Evolutionary conservation across 2,797 vertebrate species (phyloP).

Genomic region (Sus cebifrons): DNA sequence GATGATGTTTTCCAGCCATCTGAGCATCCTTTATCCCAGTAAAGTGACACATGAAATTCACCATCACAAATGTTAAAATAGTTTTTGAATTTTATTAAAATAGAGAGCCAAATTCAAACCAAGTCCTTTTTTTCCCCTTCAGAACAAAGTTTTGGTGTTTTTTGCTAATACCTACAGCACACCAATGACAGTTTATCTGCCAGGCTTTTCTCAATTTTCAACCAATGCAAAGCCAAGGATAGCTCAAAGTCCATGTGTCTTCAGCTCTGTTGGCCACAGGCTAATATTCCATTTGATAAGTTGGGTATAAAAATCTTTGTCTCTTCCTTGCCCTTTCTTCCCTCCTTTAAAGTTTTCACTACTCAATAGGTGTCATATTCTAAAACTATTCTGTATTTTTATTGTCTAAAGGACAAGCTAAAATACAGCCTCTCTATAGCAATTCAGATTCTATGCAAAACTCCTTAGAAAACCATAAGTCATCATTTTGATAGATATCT

Average conservation of each 20-base stretch:
- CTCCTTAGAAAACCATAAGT: background rate
- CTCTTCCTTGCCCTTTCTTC: background rate
- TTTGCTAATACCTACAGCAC: background rate
- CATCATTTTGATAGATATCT: rapidly evolving
- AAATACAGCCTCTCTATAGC: rapidly evolving
- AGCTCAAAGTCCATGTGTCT: too few species aligned
- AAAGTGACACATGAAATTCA: background rate
- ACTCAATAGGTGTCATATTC: background rate
- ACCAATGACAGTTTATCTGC: background rate
- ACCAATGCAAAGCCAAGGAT: background rate
- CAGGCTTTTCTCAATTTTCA: background rate
- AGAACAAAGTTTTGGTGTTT: background rate
- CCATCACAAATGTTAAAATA: background rate
- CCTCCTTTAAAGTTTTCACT: background rate
- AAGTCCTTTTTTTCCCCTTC: background rate
- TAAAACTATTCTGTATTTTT: background rate
- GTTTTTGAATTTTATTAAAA: background rate
- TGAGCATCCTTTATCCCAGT: background rate
- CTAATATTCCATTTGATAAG: background rate
- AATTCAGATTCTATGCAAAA: background rate
- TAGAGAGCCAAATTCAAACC: background rate
- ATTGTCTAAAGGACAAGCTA: background rate
- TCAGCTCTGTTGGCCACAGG: background rate
- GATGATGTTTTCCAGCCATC: background rate
- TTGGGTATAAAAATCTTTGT: background rate